A percentile compares a stretch with the other conserved stretches of the same genome.
These are phyloP conservation scores for Catostylus mosaicus DNA, from an alignment of 30 jellyfish, hydroid and myxozoan genomes.

Conservation along the genomic window DNA sequence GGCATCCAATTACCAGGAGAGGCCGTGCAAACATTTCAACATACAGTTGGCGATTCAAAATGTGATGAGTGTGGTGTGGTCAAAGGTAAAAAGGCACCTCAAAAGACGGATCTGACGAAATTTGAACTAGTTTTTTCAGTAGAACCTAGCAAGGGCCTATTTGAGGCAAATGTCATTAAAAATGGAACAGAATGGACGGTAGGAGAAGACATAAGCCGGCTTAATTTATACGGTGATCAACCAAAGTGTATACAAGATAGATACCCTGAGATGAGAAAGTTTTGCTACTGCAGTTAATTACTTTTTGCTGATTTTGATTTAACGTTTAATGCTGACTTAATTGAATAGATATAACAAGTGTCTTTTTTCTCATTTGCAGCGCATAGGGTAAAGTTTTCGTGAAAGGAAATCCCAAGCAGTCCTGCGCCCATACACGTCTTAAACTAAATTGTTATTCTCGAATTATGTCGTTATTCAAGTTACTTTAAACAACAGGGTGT, in stretches of 20 bases:
- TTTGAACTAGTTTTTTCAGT: slow-evolving; percentile 80
- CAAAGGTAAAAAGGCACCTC: neutral
- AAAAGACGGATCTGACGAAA: neutral
- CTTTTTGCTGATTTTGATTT: neutral
- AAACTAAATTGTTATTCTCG: too few relatives aligned
- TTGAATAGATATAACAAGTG: too few relatives aligned
- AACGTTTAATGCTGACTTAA: too few relatives aligned
- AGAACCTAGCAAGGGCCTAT: slow-evolving; percentile 75
- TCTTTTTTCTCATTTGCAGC: too few relatives aligned
- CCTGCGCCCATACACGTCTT: too few relatives aligned
- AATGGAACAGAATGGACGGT: slow-evolving; percentile 10
- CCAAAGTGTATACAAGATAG: slow-evolving; percentile 61
- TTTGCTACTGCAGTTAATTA: slow-evolving; percentile 51
- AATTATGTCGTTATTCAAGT: too few relatives aligned
- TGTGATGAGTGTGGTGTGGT: slow-evolving; percentile 80
- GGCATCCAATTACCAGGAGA: slow-evolving; percentile 39
- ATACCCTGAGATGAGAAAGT: slow-evolving; percentile 56
- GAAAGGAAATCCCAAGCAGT: too few relatives aligned
- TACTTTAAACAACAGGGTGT: too few relatives aligned
- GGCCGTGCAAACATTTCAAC: slow-evolving; percentile 52
- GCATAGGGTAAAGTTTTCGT: too few relatives aligned
- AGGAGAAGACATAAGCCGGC: slow-evolving; percentile 40
- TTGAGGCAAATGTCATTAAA: slow-evolving; percentile 56
- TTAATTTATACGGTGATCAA: slow-evolving; percentile 68
- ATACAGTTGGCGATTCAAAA: slow-evolving; percentile 12